A percentile compares a stretch with the other conserved stretches of the same genome.
phyloP scores from a whole-genome alignment of 2,888 invertebrate species.

The Bembecia ichneumoniformis region DNA sequence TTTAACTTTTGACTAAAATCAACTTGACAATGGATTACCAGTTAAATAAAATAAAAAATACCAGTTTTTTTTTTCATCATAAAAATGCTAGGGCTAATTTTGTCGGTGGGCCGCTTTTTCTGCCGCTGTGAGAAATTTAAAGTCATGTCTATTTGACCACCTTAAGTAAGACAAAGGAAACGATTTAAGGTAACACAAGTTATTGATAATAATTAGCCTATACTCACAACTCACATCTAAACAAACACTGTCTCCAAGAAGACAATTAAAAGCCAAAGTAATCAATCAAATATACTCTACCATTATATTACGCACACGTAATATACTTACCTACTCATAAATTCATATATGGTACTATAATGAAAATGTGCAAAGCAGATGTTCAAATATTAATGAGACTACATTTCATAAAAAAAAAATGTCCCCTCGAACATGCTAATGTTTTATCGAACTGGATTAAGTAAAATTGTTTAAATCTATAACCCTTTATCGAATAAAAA shows the following conservation, averaged over 20 bases:
- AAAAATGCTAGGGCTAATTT: no score
- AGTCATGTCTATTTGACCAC: no score
- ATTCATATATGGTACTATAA: neutral
- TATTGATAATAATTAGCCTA: no score
- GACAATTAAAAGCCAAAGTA: neutral
- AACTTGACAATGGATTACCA: no score
- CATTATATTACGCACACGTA: neutral
- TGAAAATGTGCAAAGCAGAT: conserved; percentile 25
- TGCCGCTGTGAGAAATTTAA: no score
- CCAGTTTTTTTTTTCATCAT: no score
- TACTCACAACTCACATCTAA: no score
- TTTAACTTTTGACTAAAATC: no score
- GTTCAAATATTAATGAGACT: conserved; percentile 28
- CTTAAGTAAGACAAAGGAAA: no score
- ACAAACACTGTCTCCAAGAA: neutral
- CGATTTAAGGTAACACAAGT: no score
- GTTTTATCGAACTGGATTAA: neutral
- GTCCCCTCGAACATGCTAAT: neutral
- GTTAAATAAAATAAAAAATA: no score
- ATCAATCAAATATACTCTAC: neutral
- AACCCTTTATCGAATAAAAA: neutral
- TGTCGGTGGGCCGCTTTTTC: no score
- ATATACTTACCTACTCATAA: neutral
- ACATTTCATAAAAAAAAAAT: conserved; percentile 11
- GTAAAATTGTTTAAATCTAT: neutral